Percentiles rank a stretch among this genome's conserved stretches.
phyloP scores from a whole-genome alignment of 2,888 invertebrate species.

The Drosophila flavopinicola region DNA sequence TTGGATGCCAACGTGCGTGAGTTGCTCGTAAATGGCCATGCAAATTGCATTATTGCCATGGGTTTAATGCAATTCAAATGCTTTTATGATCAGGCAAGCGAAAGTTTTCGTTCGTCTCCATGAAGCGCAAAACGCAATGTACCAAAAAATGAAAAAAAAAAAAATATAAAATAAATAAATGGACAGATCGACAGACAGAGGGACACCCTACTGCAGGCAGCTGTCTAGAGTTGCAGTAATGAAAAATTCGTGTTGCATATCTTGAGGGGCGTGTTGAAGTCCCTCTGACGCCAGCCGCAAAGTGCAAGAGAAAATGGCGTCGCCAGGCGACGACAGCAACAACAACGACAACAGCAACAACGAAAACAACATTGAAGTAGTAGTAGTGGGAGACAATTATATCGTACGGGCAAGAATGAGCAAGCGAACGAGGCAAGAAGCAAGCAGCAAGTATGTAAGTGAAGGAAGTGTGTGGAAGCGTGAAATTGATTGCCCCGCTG shows the following conservation, averaged over 20 bases:
- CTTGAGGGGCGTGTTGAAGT: conserved; percentile 8
- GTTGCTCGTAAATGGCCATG: conserved; percentile 43
- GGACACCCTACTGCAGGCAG: not conserved
- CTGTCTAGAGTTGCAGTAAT: no score
- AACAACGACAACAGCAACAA: conserved; percentile 14
- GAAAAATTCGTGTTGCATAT: conserved; percentile 20
- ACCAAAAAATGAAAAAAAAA: no score
- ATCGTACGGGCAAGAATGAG: conserved; percentile 37
- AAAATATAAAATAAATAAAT: conserved; percentile 22
- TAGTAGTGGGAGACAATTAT: conserved; percentile 63
- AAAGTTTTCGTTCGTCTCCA: conserved; percentile 16
- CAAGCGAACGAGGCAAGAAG: conserved; percentile 7
- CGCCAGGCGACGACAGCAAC: conserved; percentile 15
- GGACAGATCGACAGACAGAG: not conserved
- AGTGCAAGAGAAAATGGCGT: conserved; percentile 57
- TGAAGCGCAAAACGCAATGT: conserved; percentile 33
- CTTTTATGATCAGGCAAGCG: conserved; percentile 40
- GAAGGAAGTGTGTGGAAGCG: conserved; percentile 39
- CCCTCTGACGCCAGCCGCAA: conserved; percentile 36
- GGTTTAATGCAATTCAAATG: conserved; percentile 65
- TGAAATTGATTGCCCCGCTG: conserved; percentile 73
- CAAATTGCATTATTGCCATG: conserved; percentile 60
- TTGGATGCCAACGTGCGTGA: conserved; percentile 16
- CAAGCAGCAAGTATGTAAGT: conserved; percentile 12
- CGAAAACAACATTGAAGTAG: conserved; percentile 17